Base-by-base conservation (phyloP, 53 echinoderm and acorn worm genomes). In the Stichopus horrens region DNA sequence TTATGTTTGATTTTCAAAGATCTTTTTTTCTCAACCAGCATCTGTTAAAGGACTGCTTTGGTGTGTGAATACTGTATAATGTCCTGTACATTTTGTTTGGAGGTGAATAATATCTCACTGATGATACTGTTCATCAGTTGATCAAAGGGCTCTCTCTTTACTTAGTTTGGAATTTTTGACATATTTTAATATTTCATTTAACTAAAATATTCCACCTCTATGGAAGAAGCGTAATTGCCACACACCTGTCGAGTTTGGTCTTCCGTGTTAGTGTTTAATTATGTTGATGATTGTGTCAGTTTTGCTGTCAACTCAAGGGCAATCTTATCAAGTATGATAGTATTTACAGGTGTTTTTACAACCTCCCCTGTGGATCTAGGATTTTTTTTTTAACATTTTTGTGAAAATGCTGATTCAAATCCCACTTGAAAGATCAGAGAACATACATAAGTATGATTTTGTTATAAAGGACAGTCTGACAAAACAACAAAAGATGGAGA, bases 221-320 rank as follows among this genome's bases (percentile, higher is more conserved):
- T 63, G 63, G 63, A 63, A 63, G 63, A 63, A 63, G 16, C 63
- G 11, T 10, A 63, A 63, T 13, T 63, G 63, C 63, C 5, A 9
- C 56, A 53, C 79, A 79, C 79, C 79, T 79, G 79, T 79, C 53
- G 55, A 55, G 19, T 8, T 54, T 16, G 55, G 51, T 79, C 18
- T 54, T 52, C 20, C n/a, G 19, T 19, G 55, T 52, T n/a, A 19
- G 13, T 16, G 54, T 11, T n/a, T 52, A 79, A 54, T 55, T 54
- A 52, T 19, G 54, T 9, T 79, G 79, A 79, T 79, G 52, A 79
- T 10, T 53, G 79, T 79, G 79, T 79, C 20, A 79, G 53, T 52
- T 55, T 53, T 79, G 54, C 6, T 79, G 55, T 53, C 51, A 79
- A 54, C 7, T 19, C 79, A 79, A 79, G 55, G 79, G 16, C 56